A percentile compares a stretch with the other conserved stretches of the same genome.
These are phyloP conservation scores for Merodon equestris DNA, from an alignment of 2,888 invertebrate genomes.

Conservation along the genomic window DNA sequence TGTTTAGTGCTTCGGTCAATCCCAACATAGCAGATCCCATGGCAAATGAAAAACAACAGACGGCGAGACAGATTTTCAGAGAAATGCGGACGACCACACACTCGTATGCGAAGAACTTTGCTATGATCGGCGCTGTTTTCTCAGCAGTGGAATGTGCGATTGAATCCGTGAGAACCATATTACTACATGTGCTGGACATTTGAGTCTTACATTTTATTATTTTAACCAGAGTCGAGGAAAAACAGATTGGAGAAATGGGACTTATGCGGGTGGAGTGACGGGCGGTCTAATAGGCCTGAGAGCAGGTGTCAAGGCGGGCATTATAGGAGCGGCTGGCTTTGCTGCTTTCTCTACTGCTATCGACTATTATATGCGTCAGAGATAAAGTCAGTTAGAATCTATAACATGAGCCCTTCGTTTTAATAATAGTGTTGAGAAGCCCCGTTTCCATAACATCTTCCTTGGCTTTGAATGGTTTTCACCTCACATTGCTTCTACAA, in stretches of 20 bases:
- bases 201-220: not conserved
- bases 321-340: conserved; percentile 97
- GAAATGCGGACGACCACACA: conserved; percentile 96
- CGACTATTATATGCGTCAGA: conserved; percentile 93
- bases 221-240: conserved; percentile 87
- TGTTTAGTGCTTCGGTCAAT: conserved; percentile 97
- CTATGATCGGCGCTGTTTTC: conserved; percentile 95
- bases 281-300: conserved; percentile 94
- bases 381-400: conserved; percentile 72
- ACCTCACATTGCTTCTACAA: too few relatives aligned
- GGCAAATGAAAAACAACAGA: conserved; percentile 87
- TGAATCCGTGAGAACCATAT: conserved; percentile 85
- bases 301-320: conserved; percentile 95
- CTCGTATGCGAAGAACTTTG: conserved; percentile 98
- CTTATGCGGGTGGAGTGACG: conserved; percentile 94
- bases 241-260: conserved; percentile 97
- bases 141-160: conserved; percentile 96
- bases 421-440: too few relatives aligned
- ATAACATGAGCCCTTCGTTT: too few relatives aligned
- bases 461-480: too few relatives aligned
- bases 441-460: too few relatives aligned
- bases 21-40: conserved; percentile 85
- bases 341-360: conserved; percentile 98
- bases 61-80: conserved; percentile 90
- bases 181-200: conserved; percentile 3